phyloP scores from a whole-genome alignment of 1,140 invertebrate species.

The Steinernema feltiae region DNA sequence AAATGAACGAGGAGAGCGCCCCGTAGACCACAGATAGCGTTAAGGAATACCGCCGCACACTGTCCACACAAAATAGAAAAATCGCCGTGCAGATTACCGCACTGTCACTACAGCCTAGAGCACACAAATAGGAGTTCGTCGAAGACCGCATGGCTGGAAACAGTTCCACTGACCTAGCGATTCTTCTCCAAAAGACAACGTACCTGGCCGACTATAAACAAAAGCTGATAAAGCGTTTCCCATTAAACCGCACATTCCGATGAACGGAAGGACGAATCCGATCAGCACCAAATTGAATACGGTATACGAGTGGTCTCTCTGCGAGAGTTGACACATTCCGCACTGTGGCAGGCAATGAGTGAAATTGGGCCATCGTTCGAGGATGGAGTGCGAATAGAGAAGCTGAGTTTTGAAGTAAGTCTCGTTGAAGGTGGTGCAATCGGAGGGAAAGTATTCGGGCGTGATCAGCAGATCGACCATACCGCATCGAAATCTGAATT shows the following conservation, averaged over 20 bases:
- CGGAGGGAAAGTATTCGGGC: slow-evolving; percentile 14
- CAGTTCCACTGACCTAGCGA: slow-evolving; percentile 2
- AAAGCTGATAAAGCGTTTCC: slow-evolving; percentile 51
- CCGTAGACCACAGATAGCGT: slow-evolving; percentile 43
- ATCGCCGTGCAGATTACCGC: slow-evolving; percentile 52
- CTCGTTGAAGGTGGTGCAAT: slow-evolving; percentile 29
- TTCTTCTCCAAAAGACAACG: neutral
- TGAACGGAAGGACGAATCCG: slow-evolving; percentile 45
- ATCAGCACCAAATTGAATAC: slow-evolving; percentile 48
- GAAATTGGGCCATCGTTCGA: slow-evolving; percentile 40
- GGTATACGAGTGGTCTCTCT: slow-evolving; percentile 41
- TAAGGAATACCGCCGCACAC: slow-evolving; percentile 49
- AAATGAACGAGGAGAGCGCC: slow-evolving; percentile 46
- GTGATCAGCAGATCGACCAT: neutral
- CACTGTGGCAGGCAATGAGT: slow-evolving; percentile 43
- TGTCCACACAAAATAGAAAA: slow-evolving; percentile 53
- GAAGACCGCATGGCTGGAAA: slow-evolving; percentile 48
- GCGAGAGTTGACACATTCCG: slow-evolving; percentile 37
- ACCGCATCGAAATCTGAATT: neutral
- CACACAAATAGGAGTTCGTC: slow-evolving; percentile 53
- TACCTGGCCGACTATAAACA: slow-evolving; percentile 50
- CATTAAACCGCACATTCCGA: slow-evolving; percentile 46
- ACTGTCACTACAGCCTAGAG: slow-evolving; percentile 48
- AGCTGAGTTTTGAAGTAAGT: slow-evolving; percentile 35
- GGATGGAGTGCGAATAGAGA: slow-evolving; percentile 32